Conservation (phyloP, 1,140 invertebrate species). For the Trachymyrmex cornetzi region DNA sequence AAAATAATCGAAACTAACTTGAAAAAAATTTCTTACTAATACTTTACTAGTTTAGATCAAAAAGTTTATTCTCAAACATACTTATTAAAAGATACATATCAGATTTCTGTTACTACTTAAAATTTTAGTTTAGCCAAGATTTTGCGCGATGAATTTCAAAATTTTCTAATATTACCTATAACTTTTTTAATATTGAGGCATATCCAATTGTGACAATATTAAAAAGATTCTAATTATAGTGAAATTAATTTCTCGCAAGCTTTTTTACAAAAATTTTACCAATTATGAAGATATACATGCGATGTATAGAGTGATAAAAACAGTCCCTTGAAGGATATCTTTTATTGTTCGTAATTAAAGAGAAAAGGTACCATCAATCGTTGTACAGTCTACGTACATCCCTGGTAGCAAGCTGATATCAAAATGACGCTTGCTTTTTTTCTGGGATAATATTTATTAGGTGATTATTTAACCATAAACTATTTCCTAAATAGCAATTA, state of each 20-base stretch:
- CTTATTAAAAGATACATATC: not conserved
- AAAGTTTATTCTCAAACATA: not conserved
- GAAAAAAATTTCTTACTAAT: not conserved
- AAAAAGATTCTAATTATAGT: conserved; percentile 38
- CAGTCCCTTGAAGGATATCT: conserved; percentile 69
- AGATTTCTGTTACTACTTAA: not conserved
- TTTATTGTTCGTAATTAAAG: conserved; percentile 47
- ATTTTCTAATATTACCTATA: conserved; percentile 32
- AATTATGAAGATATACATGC: conserved; percentile 16
- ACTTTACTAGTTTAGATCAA: not conserved
- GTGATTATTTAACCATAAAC: too few species aligned
- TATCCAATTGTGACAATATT: conserved; percentile 64
- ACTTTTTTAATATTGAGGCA: conserved; percentile 34
- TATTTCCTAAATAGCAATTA: not conserved
- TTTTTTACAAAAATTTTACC: conserved; percentile 34
- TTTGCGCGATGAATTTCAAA: not conserved
- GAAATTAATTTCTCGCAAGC: conserved; percentile 31
- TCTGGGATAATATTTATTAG: conserved; percentile 32
- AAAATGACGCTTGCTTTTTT: too few species aligned
- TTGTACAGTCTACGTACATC: conserved; percentile 14
- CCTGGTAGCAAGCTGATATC: too few species aligned
- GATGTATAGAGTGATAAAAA: conserved; percentile 28
- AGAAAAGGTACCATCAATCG: not conserved
- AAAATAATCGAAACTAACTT: not conserved
- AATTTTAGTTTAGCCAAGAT: not conserved